Evolutionary conservation across 1,140 invertebrate species (phyloP), one percentile per base, ranked within the genome.

Genomic region (Melitaea cinxia): DNA sequence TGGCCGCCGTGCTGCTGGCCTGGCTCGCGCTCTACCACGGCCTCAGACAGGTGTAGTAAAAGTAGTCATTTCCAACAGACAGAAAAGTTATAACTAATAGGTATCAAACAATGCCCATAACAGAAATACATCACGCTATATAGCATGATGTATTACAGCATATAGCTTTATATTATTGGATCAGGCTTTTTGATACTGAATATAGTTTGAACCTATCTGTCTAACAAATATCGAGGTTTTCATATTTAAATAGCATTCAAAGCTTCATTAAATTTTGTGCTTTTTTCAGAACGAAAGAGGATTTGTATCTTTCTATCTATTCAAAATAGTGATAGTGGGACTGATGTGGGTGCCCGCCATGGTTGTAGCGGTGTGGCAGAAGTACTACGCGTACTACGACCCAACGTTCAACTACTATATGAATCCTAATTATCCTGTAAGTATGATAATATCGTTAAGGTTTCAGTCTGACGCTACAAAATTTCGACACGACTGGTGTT

Each of bases 11-110:
- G 42, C 92, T 99, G 52, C 92, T 99, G 72, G 99, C 98, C 80
- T 99, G 98, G 98, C 92, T 99, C 3, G 97, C 96, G 75, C 94
- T 97, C 56, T 99, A 99, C 91, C 98, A 99, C 86, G 98, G 98
- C 19, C 92, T 99, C 12, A 92, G 98, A 82, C 97, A 98, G 94
- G 97, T 97, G 91, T 47, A 17, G 14, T 12, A n/a, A n/a, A 17
- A 14, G 5, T n/a, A 1, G 4, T 39, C 0, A 39, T n/a, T n/a
- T n/a, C n/a, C n/a, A n/a, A 15, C n/a, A 1, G 26, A 28, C 26
- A 28, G 26, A n/a, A n/a, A n/a, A n/a, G n/a, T n/a, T n/a, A n/a
- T n/a, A n/a, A n/a, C n/a, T n/a, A n/a, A n/a, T n/a, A n/a, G n/a
- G n/a, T n/a, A n/a, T n/a, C n/a, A n/a, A n/a, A n/a, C n/a, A n/a